These are phyloP conservation scores for Anolis sagrei DNA, from an alignment of 2,113 vertebrate genomes.

Conservation along the genomic window DNA sequence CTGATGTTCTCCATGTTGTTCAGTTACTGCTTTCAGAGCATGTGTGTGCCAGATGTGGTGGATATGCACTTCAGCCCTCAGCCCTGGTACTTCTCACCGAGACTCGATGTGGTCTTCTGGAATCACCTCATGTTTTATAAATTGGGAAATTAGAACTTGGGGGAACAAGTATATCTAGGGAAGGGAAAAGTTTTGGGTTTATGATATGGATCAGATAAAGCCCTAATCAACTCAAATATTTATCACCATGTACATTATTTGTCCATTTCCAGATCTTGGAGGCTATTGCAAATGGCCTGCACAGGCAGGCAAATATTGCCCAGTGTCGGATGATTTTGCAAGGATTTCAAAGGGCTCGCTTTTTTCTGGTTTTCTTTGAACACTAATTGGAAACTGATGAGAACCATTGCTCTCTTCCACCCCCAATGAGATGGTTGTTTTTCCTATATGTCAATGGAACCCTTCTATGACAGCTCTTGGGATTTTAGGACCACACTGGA, in stretches of 20 bases:
- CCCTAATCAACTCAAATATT: constrained; percentile 42
- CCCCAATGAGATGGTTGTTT: neutral
- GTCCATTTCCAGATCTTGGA: constrained; percentile 61
- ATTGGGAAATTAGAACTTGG: neutral
- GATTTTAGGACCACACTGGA: neutral
- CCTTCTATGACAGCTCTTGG: neutral
- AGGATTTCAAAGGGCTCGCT: constrained; percentile 66
- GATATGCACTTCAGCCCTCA: neutral
- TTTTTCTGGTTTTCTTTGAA: constrained; percentile 66
- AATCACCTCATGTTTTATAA: constrained; percentile 21
- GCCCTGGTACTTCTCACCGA: neutral
- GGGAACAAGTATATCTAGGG: constrained; percentile 25
- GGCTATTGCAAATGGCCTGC: constrained; percentile 62
- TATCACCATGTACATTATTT: constrained; percentile 62
- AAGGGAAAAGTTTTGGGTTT: constrained; percentile 43
- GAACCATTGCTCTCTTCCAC: constrained; percentile 56
- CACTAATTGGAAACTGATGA: constrained; percentile 64
- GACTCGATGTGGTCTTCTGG: neutral
- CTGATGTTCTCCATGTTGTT: neutral
- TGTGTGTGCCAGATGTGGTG: neutral
- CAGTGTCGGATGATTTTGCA: constrained; percentile 61
- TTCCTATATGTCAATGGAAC: neutral
- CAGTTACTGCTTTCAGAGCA: neutral
- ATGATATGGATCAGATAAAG: constrained; percentile 59
- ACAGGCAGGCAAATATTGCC: constrained; percentile 59